These are phyloP conservation scores for Peromyscus attwateri DNA, from an alignment of 2,797 vertebrate species.

Conservation along the genomic window DNA sequence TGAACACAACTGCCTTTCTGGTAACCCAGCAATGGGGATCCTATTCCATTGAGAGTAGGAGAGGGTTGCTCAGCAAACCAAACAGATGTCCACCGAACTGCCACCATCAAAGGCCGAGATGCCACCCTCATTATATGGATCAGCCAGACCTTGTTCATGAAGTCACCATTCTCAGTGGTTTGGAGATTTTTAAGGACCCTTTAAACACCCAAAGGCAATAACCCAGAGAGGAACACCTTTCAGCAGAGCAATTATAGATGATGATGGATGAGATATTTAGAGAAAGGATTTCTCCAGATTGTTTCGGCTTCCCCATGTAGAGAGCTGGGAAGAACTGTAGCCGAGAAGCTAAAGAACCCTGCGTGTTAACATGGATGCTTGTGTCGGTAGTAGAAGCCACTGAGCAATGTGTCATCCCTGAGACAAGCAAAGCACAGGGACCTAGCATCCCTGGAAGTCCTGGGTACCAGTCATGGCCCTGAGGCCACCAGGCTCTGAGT, in stretches of 20 bases:
- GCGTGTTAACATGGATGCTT: neutral
- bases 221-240: constrained; percentile 1
- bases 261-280: neutral
- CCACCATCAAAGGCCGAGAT: neutral
- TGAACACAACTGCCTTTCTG: neutral
- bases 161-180: neutral
- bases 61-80: neutral
- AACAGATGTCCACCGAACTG: neutral
- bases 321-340: neutral
- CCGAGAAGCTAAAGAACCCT: neutral
- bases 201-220: constrained; percentile 16
- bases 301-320: neutral
- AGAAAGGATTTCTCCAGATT: neutral
- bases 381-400: neutral
- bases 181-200: neutral
- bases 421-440: neutral
- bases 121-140: neutral
- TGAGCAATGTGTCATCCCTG: neutral
- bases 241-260: neutral
- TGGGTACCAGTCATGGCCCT: neutral
- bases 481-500: neutral
- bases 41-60: neutral
- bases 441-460: accelerated
- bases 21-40: neutral
- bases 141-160: neutral